Percentiles rank a stretch among this genome's conserved stretches.
These are phyloP conservation scores for Dryobotodes eremita DNA, from an alignment of 2,888 invertebrate species.

Conservation along the genomic window DNA sequence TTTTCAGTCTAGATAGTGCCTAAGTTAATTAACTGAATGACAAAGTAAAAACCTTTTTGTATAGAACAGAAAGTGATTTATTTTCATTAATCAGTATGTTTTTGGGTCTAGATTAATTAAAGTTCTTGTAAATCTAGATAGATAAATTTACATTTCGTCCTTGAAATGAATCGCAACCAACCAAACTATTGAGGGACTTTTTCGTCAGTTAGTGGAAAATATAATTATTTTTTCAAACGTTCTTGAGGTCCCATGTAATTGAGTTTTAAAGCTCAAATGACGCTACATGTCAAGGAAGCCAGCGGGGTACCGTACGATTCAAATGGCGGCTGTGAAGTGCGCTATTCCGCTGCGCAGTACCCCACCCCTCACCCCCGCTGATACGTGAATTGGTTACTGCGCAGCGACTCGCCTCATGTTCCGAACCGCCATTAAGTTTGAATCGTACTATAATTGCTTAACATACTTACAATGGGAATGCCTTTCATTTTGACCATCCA, in stretches of 20 bases:
- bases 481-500: background rate
- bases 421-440: too few relatives aligned
- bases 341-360: too few relatives aligned
- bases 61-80: constrained; percentile 16
- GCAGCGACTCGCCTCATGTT: too few relatives aligned
- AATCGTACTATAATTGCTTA: background rate
- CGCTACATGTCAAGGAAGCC: too few relatives aligned
- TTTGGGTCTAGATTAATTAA: constrained; percentile 14
- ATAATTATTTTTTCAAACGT: background rate
- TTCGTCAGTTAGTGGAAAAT: background rate
- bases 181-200: background rate
- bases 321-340: too few relatives aligned
- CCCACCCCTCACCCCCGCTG: too few relatives aligned
- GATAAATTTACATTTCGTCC: constrained; percentile 17
- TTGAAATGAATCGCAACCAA: background rate
- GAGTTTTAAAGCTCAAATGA: background rate
- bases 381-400: too few relatives aligned
- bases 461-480: background rate
- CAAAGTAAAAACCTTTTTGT: constrained; percentile 10
- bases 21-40: constrained; percentile 5
- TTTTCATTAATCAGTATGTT: constrained; percentile 25
- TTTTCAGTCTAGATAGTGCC: background rate
- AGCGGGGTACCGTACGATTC: too few relatives aligned
- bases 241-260: background rate
- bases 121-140: constrained; percentile 12